Percentiles rank a stretch among this genome's conserved stretches.
Evolutionary conservation across 2,797 vertebrate genomes (phyloP).

Genomic region (Silurus lanzhouensis): DNA sequence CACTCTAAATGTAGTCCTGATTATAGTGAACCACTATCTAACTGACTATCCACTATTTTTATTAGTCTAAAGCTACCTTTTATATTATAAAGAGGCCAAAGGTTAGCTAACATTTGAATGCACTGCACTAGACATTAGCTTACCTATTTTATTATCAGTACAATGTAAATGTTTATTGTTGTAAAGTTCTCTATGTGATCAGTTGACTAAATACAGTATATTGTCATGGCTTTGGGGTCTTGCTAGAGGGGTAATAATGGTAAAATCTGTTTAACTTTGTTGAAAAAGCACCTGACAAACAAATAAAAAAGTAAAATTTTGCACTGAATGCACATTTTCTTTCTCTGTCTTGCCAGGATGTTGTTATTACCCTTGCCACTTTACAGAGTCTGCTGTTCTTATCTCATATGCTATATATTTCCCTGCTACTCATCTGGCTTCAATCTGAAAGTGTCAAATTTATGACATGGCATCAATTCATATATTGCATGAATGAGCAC

Average conservation of each 20-base stretch:
- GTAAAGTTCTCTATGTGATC: background rate
- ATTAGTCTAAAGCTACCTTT: background rate
- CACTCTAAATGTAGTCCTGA: background rate
- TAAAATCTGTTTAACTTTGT: background rate
- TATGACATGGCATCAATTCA: slow-evolving; percentile 23
- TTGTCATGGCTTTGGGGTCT: background rate
- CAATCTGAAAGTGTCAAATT: slow-evolving; percentile 20
- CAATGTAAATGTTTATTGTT: background rate
- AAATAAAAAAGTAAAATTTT: background rate
- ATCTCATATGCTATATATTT: slow-evolving; percentile 28
- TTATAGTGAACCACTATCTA: background rate
- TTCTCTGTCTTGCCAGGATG: background rate
- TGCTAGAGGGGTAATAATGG: background rate
- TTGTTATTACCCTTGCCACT: background rate
- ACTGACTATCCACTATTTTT: background rate
- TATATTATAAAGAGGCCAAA: background rate
- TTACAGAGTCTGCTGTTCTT: slow-evolving; percentile 3
- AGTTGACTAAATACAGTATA: background rate
- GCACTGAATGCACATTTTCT: background rate
- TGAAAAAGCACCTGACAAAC: background rate
- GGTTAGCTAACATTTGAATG: background rate
- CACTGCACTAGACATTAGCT: background rate
- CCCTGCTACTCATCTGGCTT: slow-evolving; percentile 10
- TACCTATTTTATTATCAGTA: background rate
- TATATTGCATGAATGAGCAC: slow-evolving; percentile 23